Conservation (phyloP, 1,140 invertebrate genomes). For the Microplitis mediator region DNA sequence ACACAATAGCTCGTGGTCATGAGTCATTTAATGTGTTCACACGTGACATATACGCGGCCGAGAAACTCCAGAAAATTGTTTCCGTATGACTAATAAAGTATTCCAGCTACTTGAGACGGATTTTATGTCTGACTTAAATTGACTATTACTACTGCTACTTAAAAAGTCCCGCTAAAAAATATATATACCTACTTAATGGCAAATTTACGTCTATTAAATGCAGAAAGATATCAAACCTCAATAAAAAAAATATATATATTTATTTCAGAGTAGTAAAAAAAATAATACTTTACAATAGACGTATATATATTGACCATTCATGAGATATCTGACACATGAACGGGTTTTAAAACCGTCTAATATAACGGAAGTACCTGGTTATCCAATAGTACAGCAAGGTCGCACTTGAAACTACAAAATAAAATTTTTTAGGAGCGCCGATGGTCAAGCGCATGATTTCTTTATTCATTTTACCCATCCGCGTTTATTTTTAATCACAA, state of each 20-base stretch:
- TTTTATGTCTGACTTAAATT: too few species aligned
- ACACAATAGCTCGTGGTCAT: conserved; percentile 5
- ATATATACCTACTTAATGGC: not conserved
- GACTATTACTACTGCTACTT: not conserved
- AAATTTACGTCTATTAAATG: not conserved
- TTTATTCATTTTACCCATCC: not conserved
- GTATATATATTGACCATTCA: conserved; percentile 18
- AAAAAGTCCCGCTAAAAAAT: not conserved
- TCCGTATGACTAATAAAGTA: not conserved
- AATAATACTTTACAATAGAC: too few species aligned
- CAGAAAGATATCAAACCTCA: too few species aligned
- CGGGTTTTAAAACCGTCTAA: conserved; percentile 15
- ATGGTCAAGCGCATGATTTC: conserved; percentile 5
- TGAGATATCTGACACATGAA: conserved; percentile 1
- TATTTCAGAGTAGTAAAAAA: too few species aligned
- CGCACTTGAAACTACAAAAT: conserved; percentile 31
- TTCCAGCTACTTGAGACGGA: not conserved
- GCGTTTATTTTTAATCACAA: not conserved
- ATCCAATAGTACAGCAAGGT: conserved; percentile 27
- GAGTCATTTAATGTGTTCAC: not conserved
- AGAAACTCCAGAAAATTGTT: conserved; percentile 1
- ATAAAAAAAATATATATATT: too few species aligned
- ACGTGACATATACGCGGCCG: not conserved
- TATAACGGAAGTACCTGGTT: conserved; percentile 22
- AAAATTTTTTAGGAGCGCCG: conserved; percentile 16